Conservation (phyloP, 1,140 invertebrate species). For the Brachionus rubens region DNA sequence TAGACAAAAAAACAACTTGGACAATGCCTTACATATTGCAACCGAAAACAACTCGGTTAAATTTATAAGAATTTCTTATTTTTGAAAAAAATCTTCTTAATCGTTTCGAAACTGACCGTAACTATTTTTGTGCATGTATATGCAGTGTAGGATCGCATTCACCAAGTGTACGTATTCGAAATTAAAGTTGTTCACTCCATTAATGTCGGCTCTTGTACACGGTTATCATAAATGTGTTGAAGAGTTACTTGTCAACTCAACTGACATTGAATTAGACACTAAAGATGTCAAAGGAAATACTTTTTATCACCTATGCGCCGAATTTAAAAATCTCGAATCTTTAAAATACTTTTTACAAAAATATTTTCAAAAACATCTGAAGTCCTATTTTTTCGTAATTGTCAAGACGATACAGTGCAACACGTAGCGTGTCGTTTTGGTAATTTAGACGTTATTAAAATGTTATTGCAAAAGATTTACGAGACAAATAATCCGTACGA, state of each 20-base stretch:
- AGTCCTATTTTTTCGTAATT: conserved; percentile 19
- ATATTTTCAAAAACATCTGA: background rate
- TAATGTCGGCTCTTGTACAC: conserved; percentile 22
- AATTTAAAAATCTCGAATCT: conserved; percentile 39
- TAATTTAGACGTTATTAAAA: conserved; percentile 37
- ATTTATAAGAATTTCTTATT: conserved; percentile 26
- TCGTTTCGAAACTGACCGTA: background rate
- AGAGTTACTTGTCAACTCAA: conserved; percentile 13
- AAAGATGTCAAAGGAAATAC: conserved; percentile 23
- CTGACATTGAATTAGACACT: conserved; percentile 11
- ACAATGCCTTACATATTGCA: conserved; percentile 36
- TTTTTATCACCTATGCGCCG: conserved; percentile 30
- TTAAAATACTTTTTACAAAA: conserved; percentile 34
- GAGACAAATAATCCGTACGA: background rate
- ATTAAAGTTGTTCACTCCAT: conserved; percentile 30
- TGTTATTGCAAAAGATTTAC: conserved; percentile 18
- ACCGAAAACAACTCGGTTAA: conserved; percentile 23
- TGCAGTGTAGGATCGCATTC: conserved; percentile 16
- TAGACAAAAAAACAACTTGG: conserved; percentile 22
- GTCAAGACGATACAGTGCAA: conserved; percentile 22
- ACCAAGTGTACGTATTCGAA: conserved; percentile 2
- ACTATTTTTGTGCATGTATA: conserved; percentile 24
- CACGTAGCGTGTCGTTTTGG: conserved; percentile 41
- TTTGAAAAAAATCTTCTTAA: conserved; percentile 30
- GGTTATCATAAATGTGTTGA: conserved; percentile 32